These are phyloP conservation scores for Rhodinocichla rosea DNA, from an alignment of 2,113 vertebrate genomes.

Conservation along the genomic window DNA sequence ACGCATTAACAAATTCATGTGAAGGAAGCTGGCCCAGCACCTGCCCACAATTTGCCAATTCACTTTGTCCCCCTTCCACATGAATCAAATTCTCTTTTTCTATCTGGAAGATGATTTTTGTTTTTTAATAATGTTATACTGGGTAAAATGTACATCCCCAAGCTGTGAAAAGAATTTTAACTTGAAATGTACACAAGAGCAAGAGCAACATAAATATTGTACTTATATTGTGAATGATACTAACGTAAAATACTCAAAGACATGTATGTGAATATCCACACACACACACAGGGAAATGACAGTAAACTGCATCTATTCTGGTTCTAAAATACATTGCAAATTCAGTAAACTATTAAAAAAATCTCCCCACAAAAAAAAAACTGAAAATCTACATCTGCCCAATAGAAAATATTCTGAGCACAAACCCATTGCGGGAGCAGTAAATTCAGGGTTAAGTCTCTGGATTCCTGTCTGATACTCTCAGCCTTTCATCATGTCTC, in stretches of 20 bases:
- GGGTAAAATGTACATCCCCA: not conserved
- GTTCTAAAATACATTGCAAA: not conserved
- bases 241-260: not conserved
- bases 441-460: constrained; percentile 38
- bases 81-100: not conserved
- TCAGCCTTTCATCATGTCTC: constrained; percentile 52
- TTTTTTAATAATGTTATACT: not conserved
- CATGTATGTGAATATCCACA: not conserved
- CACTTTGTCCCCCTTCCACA: not conserved
- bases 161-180: not conserved
- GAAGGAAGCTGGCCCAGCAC: constrained; percentile 8
- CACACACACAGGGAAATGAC: not conserved
- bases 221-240: not conserved
- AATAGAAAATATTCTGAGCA: not conserved
- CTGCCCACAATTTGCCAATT: constrained; percentile 1
- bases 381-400: not conserved
- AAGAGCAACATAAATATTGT: not conserved
- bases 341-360: not conserved
- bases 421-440: not conserved
- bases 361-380: not conserved
- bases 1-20: constrained; percentile 36
- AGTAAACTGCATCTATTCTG: not conserved
- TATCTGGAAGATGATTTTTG: not conserved
- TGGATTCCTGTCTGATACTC: constrained; percentile 23
- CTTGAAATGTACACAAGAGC: not conserved